Base-by-base conservation (phyloP, 2,113 vertebrate genomes). In the Hippocampus comes region DNA sequence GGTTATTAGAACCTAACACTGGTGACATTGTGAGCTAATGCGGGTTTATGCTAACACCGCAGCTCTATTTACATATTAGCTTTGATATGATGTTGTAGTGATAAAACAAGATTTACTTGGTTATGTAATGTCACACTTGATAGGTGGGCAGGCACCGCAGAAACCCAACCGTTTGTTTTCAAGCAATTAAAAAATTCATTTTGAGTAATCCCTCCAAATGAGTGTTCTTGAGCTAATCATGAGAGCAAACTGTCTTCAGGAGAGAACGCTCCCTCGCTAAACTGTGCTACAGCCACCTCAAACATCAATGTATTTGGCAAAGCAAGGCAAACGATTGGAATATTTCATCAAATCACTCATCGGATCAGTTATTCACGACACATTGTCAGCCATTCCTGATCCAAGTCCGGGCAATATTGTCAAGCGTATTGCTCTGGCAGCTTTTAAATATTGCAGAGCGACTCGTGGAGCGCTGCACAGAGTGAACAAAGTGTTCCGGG, bases 401-500 rank as follows among this genome's bases (percentile, higher is more conserved):
- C 30, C 21, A 67, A 21, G 53, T 61, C 25, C 9, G 4, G 48
- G 23, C 12, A 48, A 48, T 27, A 48, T 48, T 46, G 41, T 17
- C 12, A 66, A 66, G 42, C 41, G 14, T 66, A 51, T 7, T 68
- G 23, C 20, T 64, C 2, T 46, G 51, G 20, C 51, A 60, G 38
- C 61, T 60, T 56, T 68, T 43, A 17, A 65, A 77, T 67, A 74
- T 82, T 69, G 67, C 30, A 69, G 67, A 49, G 23, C 68, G 55
- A 78, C 69, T 77, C 55, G 84, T 46, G 34, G 51, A 80, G 76
- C 51, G n/a, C 55, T 72, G 72, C 61, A 69, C 21, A 38, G 59
- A 61, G 59, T 34, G 70, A 79, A 86, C 67, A 78, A 70, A 82
- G 46, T 65, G 71, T 59, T 79, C 67, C 70, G 70, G 74, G 56